Base-by-base conservation (phyloP, 2,888 invertebrate genomes). In the Polia nebulosa region DNA sequence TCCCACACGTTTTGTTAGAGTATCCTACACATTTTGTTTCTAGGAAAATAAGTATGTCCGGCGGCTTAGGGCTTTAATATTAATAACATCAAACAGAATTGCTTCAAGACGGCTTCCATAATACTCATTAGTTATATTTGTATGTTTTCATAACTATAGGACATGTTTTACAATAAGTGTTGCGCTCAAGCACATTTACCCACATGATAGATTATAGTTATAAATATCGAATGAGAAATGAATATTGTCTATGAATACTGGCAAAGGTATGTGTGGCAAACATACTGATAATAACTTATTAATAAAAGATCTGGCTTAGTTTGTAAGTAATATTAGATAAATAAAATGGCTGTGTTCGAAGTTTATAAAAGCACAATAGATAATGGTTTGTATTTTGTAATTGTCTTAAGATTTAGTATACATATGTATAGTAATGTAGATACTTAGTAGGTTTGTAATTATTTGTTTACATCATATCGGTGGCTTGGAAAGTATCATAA, bases 341-440 rank as follows among this genome's bases (percentile, higher is more conserved):
- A 88, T 92, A 90, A 94, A 92, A 95, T 94, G 95, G 95, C 95
- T 95, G 95, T 95, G 95, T 95, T 94, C 91, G 92, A 92, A 83
- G 85, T 90, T 92, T 92, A 90, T 80, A 89, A 90, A 92, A 91
- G 89, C 92, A 93, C 92, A 91, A 91, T 93, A 93, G 87, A 77
- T 89, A 89, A 72, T 78, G 89, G 88, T 91, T 91, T 91, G 89
- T 93, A 92, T 88, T 90, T 90, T 90, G 81, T 87, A 87, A 82
- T 76, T 71, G 68, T 69, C 64, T n/a, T 76, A 75, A 72, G 58
- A 72, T 55, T 65, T 69, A 66, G 66, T 53, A 34, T 66, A 80
- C 63, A 34, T 67, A n/a, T n/a, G n/a, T n/a, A 59, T 70, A 75
- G 68, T 55, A 58, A 64, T 66, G 67, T 83, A 84, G 84, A 57